Conservation (phyloP, 2,888 invertebrate genomes). For the Meloe dianella region DNA sequence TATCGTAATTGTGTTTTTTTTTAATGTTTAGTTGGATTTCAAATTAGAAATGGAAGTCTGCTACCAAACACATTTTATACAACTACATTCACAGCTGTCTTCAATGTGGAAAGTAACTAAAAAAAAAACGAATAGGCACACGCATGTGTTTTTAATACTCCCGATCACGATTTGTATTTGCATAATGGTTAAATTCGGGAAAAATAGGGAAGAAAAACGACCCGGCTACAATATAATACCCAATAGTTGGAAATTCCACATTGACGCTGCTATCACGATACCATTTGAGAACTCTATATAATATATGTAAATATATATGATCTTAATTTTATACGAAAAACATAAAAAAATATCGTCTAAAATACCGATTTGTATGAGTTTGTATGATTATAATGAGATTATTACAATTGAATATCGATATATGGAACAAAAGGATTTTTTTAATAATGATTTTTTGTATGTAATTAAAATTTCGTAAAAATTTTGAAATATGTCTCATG, state of each 20-base stretch:
- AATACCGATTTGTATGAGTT: conserved; percentile 29
- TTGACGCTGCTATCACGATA: conserved; percentile 41
- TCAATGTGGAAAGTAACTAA: conserved; percentile 35
- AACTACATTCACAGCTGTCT: conserved; percentile 5
- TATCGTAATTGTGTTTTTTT: not conserved
- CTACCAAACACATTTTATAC: conserved; percentile 3
- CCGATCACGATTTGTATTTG: conserved; percentile 43
- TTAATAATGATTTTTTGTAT: not conserved
- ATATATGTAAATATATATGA: no score
- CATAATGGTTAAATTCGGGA: conserved; percentile 38
- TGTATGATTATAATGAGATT: conserved; percentile 12
- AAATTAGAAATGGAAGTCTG: not conserved
- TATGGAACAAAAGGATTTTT: not conserved
- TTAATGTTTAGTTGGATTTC: not conserved
- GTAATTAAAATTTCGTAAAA: not conserved
- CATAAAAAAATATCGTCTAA: conserved; percentile 30
- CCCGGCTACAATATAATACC: conserved; percentile 22
- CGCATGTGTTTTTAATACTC: conserved; percentile 46
- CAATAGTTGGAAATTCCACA: conserved; percentile 35
- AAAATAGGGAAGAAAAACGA: conserved; percentile 8
- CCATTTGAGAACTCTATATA: conserved; percentile 45
- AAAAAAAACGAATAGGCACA: conserved; percentile 43
- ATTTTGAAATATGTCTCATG: not conserved
- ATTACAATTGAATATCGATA: conserved; percentile 14
- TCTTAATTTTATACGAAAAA: conserved; percentile 41